Evolutionary conservation across 2,113 vertebrate genomes (phyloP), one percentile per base, ranked within the genome.

Genomic region (Tragelaphus imberbis): DNA sequence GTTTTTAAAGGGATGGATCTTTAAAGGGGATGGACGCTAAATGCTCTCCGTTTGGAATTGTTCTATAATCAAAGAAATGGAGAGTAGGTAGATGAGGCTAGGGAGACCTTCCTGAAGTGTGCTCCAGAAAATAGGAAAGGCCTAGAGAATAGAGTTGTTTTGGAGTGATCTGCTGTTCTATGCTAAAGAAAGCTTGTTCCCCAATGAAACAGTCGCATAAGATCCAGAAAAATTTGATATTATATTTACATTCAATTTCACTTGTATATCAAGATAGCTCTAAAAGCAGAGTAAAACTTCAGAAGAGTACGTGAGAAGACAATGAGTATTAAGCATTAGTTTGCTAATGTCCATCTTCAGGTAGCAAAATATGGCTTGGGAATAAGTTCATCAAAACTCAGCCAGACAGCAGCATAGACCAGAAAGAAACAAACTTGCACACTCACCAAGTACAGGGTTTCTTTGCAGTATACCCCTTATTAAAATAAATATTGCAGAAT

Each of bases 401-500:
- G 49, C 23, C 90, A 65, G 82, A 36, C 28, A 88, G 6, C 21
- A 92, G 47, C 53, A 88, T 17, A 88, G 59, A 91, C n/a, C 19
- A 36, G n/a, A 33, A 15, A 58, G 59, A 75, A n/a, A 77, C 5
- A 55, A 87, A 65, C 13, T 27, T 53, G 28, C 33, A 63, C 23
- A 95, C 9, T 88, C 65, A 61, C 44, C 23, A 80, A 65, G 16
- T 30, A 95, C 23, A 68, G 8, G 2, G 49, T 88, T 95, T 88
- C 65, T 88, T 88, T 85, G 53, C 1, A n/a, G 33, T 6, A 47
- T 89, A 21, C 53, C 12, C 6, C 90, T 36, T 95, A 40, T 53
- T 75, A 59, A 96, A 97, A 77, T 71, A 90, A 53, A 85, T 63
- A 93, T 13, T 92, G 19, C 23, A 93, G 59, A 93, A 58, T 91